Evolutionary conservation across 2,888 invertebrate species (phyloP), one percentile per base, ranked within the genome.

Genomic region (Ischnus inquisitorius): DNA sequence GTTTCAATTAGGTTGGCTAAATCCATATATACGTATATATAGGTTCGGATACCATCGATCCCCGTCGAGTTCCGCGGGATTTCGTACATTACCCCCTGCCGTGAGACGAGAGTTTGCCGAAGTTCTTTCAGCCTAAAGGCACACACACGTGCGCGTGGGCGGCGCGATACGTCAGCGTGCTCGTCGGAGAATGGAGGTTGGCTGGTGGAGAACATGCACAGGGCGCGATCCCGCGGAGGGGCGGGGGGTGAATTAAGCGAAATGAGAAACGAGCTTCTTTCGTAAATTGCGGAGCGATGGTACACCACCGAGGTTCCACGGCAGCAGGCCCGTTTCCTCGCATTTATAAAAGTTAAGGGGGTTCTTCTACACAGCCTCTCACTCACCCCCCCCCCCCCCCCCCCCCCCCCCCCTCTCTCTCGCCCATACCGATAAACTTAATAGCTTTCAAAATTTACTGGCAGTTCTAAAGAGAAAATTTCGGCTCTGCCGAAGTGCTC

Each of bases 291-390:
- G 88, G 83, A 82, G 87, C 51, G 48, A 72, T 74, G 83, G 83
- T 84, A 74, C 81, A 69, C 62, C 79, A 75, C 84, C 80, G 83
- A 85, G 83, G 85, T 79, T 81, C 34, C 83, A 82, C 81, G 74
- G 85, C 69, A 83, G 81, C 86, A 71, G 77, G 85, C 79, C 65
- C 83, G 81, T 67, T 84, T 88, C 87, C 89, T 64, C 78, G 75
- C 89, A 91, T 92, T 92, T 91, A 92, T 92, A 91, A 92, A 92
- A 92, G 91, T 92, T 91, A 88, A 89, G 87, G 88, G 88, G 89
- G 75, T 64, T 67, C 39, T 34, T 88, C 82, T 83, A 82, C 79
- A 41, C 14, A 41, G 48, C 14, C 34, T 16, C 75, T 19, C 67
- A 62, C 67, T 77, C 65, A 46, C 74, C 62, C 34, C 34, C 1